Base-by-base conservation (phyloP, 2,888 invertebrate species). In the Leptinotarsa rubiginosa region DNA sequence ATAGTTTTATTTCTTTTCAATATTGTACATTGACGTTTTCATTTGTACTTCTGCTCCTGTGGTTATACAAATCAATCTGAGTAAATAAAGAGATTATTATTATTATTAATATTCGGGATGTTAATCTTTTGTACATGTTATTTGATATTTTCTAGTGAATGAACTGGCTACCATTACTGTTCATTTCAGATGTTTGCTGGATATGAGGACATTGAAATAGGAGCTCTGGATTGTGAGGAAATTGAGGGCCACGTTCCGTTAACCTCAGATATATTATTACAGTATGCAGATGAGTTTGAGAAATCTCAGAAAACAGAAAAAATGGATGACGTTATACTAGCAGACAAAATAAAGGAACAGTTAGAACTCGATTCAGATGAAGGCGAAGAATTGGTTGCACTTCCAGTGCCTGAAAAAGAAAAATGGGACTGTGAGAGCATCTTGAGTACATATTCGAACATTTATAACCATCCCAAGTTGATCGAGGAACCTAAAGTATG, bases 351-450 rank as follows among this genome's bases (percentile, higher is more conserved):
- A 87, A 80, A 78, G 72, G 79, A 83, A 72, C 75, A 76, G 7
- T 66, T 82, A 68, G 81, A 83, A 75, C 73, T 77, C 25, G 74
- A 71, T 52, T 75, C 78, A 20, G 87, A 88, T 31, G 87, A 89
- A 12, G 89, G 90, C 0, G 92, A 92, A 52, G 90, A 91, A 76
- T 88, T 93, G 15, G 86, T 92, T 52, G 89, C 90, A 49, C 87
- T 92, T 0, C 88, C 92, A 77, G 91, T 93, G 1, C 90, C 92
- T 47, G 90, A 92, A 70, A 91, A 92, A 79, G 91, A 92, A 77
- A 93, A 92, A 86, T 97, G 95, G 95, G 97, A 98, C 88, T 97
- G 97, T 84, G 95, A 97, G 89, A 95, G 95, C 72, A 94, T 97
- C 80, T 88, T 97, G 5, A 95, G 95, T 22, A 97, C 96, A 0